These are phyloP conservation scores for Halichoeres trimaculatus DNA, from an alignment of 2,113 vertebrate genomes.

Conservation along the genomic window DNA sequence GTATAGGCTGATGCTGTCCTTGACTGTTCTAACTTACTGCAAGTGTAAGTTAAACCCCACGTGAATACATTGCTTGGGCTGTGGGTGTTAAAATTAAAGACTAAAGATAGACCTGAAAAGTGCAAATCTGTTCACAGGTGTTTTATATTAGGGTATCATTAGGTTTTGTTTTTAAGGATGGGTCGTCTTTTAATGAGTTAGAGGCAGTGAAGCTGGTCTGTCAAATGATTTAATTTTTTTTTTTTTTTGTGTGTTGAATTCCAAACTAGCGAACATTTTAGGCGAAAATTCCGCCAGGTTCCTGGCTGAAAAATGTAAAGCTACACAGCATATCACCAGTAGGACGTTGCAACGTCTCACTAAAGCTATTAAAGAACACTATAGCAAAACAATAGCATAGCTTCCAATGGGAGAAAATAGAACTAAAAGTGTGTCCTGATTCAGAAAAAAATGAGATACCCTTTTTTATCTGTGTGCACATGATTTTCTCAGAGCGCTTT, in stretches of 20 bases:
- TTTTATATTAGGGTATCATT: slow-evolving; percentile 12
- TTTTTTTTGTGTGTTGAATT: neutral
- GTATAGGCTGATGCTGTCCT: slow-evolving; percentile 60
- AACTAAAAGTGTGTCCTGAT: neutral
- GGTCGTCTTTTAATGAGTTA: neutral
- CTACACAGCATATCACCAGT: neutral
- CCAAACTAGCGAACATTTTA: neutral
- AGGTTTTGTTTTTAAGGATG: neutral
- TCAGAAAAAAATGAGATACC: too few relatives aligned
- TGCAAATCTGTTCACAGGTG: slow-evolving; percentile 16
- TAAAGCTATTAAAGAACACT: neutral
- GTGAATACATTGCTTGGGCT: neutral
- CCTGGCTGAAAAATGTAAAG: neutral
- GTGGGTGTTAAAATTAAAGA: too few relatives aligned
- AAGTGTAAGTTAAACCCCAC: slow-evolving; percentile 54
- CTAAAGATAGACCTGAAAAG: neutral
- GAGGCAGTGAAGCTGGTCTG: neutral
- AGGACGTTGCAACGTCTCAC: neutral
- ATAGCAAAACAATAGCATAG: neutral
- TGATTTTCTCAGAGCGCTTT: slow-evolving; percentile 7
- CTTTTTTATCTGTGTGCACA: neutral
- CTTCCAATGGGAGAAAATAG: slow-evolving; percentile 1
- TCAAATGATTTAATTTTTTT: neutral
- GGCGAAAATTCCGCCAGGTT: neutral
- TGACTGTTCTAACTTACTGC: slow-evolving; percentile 57